Percentiles rank a stretch among this genome's conserved stretches.
These are phyloP conservation scores for Sesia apiformis DNA, from an alignment of 2,888 invertebrate genomes.

Conservation along the genomic window DNA sequence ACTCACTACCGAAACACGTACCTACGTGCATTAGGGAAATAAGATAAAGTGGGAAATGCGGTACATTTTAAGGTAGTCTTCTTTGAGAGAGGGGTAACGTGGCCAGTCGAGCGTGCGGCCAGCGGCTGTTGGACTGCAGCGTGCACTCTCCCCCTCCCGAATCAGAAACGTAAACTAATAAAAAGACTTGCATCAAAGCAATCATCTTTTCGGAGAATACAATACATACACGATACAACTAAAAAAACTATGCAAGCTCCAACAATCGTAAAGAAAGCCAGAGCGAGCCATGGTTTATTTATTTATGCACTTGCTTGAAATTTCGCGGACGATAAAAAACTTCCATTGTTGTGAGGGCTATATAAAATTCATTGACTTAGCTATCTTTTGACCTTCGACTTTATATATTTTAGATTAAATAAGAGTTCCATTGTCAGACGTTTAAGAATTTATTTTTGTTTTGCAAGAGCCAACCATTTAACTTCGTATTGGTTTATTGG, in stretches of 20 bases:
- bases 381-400: background rate
- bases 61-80: too few relatives aligned
- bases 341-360: constrained; percentile 2
- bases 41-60: too few relatives aligned
- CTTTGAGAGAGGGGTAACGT: too few relatives aligned
- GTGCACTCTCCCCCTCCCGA: too few relatives aligned
- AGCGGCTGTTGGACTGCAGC: too few relatives aligned
- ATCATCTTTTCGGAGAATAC: background rate
- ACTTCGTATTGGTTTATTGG: too few relatives aligned
- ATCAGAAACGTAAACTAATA: too few relatives aligned
- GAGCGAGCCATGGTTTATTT: constrained; percentile 7
- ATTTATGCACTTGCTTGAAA: constrained; percentile 4
- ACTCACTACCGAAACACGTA: too few relatives aligned
- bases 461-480: too few relatives aligned
- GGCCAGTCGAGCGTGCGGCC: too few relatives aligned
- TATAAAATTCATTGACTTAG: background rate
- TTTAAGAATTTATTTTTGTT: too few relatives aligned
- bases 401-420: background rate
- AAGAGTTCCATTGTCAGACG: background rate
- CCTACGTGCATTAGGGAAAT: too few relatives aligned
- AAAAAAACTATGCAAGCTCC: background rate
- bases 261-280: constrained; percentile 5
- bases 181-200: background rate
- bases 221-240: background rate
- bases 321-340: constrained; percentile 2